Evolutionary conservation across 2,113 vertebrate species (phyloP), one percentile per base, ranked within the genome.

Genomic region (Rallus limicola): DNA sequence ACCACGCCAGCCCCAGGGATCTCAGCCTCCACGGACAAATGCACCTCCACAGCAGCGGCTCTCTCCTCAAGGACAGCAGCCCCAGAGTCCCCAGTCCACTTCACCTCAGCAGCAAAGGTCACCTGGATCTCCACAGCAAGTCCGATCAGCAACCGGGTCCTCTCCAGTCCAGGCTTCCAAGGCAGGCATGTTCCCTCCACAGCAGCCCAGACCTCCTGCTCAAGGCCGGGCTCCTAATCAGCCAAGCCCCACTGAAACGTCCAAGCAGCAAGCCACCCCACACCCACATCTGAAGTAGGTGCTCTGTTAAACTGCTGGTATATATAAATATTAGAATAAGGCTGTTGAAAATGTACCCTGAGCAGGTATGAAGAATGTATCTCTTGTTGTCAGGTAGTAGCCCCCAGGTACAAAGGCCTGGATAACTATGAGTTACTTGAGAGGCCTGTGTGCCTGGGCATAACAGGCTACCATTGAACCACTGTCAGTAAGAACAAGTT

Each of bases 261-360:
- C 98, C 82, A 98, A 98, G 97, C 99, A 99, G 85, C 98, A 98
- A 91, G 95, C 97, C 0, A 48, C 91, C 2, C 96, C 98, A 29
- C 98, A 98, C 3, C 98, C 99, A 0, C 99, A 99, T 89, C 98
- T 99, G 70, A 99, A 99, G 99, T 99, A 97, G 96, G 99, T 98
- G 52, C 46, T 52, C n/a, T 74, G 70, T 80, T 78, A 85, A 77
- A 46, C 36, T n/a, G 18, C 46, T 65, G 3, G 2, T 44, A n/a
- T 4, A 36, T 68, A 46, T 16, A 88, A 13, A 16, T 55, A 38
- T 5, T 33, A 74, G n/a, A 90, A 86, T 34, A 46, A 81, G 26
- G 31, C 48, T 71, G 25, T 63, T n/a, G 44, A 36, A 65, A 81
- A 78, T 33, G 24, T 20, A 52, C 11, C 34, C 48, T 62, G 56